Evolutionary conservation across 2,888 invertebrate species (phyloP), one percentile per base, ranked within the genome.

Genomic region (Abrostola triplasia): DNA sequence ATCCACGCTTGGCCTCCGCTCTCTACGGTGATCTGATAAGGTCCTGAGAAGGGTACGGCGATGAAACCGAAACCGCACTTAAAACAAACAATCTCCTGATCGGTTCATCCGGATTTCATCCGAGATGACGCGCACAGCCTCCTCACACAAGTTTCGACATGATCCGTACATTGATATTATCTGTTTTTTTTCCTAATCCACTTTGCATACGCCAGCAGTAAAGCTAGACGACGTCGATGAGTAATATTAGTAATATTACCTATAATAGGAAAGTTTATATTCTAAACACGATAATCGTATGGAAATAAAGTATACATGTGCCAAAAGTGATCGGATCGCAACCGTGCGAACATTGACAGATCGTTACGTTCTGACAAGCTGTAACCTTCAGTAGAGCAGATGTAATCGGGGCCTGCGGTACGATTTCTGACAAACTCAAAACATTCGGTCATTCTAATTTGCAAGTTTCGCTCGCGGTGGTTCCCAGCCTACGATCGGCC

Each of bases 41-140:
- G 55, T 72, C 76, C 79, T 92, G 93, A 92, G 90, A 90, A 92
- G 92, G 94, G 93, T 92, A 78, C 81, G 83, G 81, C 88, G 90
- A 84, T 90, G 91, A 92, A 92, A 92, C 88, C 90, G 85, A 92
- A 92, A 90, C 92, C 90, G 85, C 86, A 87, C 84, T 85, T 88
- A 88, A 91, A 91, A 90, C 86, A 90, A 90, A 89, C 84, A 86
- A 88, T 86, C 88, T 88, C 72, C 79, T 87, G 89, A 91, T 90
- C 91, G 77, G 83, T 88, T 90, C 89, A 90, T 91, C 87, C 88
- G 89, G 91, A 91, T 89, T 86, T 87, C 85, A 89, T 83, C 76
- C 75, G 84, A 88, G 83, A 87, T 89, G 89, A 90, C 87, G 90
- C 82, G 82, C 81, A 80, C 84, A 81, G 84, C 87, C 86, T 86